A percentile compares a stretch with the other conserved stretches of the same genome.
These are phyloP conservation scores for Drosophila neoperkinsi DNA, from an alignment of 2,888 invertebrate genomes.

Conservation along the genomic window DNA sequence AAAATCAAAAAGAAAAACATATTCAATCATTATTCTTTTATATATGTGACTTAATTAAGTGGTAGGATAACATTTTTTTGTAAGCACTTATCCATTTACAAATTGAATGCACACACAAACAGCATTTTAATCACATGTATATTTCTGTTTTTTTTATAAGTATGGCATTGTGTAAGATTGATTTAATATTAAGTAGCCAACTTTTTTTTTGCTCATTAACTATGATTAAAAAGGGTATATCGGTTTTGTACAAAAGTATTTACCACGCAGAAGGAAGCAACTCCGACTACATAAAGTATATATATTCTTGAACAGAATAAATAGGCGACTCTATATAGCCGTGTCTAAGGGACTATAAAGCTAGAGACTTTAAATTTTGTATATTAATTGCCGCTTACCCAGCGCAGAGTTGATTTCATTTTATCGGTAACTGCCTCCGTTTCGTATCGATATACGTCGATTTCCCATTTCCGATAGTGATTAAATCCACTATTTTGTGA, in stretches of 20 bases:
- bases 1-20: not conserved
- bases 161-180: constrained; percentile 4
- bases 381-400: not conserved
- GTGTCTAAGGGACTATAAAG: not conserved
- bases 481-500: not conserved
- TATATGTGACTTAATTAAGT: constrained; percentile 60
- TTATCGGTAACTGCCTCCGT: not conserved
- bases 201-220: not conserved
- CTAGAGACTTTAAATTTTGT: not conserved
- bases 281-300: not conserved
- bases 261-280: not conserved
- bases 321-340: not conserved
- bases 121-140: not conserved
- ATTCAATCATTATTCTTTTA: constrained; percentile 65
- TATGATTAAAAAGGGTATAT: not conserved
- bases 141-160: not conserved
- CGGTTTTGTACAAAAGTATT: not conserved
- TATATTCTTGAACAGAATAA: not conserved
- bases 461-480: not conserved
- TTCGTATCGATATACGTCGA: not conserved
- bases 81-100: constrained; percentile 38
- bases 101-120: constrained; percentile 39
- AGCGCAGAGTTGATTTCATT: not conserved
- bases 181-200: not conserved
- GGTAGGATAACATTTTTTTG: constrained; percentile 16